Conservation (phyloP, 2,888 invertebrate genomes). For the Agrotis ipsilon region DNA sequence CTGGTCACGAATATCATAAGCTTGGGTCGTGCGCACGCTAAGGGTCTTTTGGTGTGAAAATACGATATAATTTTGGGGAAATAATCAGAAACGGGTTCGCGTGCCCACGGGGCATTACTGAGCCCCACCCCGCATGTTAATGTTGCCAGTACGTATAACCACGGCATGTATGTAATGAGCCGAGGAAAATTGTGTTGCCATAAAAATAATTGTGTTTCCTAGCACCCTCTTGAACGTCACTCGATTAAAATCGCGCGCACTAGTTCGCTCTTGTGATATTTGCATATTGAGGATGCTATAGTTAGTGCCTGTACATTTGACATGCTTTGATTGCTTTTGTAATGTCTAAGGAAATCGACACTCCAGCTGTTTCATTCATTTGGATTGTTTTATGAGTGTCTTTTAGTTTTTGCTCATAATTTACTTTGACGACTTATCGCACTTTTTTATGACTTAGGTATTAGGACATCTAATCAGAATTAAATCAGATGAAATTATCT, state of each 20-base stretch:
- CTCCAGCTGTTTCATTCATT: neutral
- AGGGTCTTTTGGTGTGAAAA: constrained; percentile 87
- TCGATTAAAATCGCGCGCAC: constrained; percentile 74
- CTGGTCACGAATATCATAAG: constrained; percentile 84
- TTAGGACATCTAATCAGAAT: too few relatives aligned
- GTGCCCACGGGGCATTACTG: constrained; percentile 89
- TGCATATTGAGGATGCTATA: constrained; percentile 56
- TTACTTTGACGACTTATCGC: too few relatives aligned
- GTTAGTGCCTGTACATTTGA: constrained; percentile 19
- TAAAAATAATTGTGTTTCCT: constrained; percentile 90
- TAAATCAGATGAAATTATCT: neutral
- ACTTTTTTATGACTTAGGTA: too few relatives aligned
- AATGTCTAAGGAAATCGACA: constrained; percentile 10
- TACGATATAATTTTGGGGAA: constrained; percentile 90
- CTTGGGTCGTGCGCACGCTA: constrained; percentile 81
- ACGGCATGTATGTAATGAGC: constrained; percentile 90
- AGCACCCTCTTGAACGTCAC: constrained; percentile 79
- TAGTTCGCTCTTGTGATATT: constrained; percentile 53
- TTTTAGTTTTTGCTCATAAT: neutral
- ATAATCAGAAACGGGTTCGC: constrained; percentile 90
- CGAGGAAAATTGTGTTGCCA: constrained; percentile 91
- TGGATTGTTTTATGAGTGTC: too few relatives aligned
- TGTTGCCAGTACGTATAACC: constrained; percentile 85
- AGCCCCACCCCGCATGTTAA: constrained; percentile 90
- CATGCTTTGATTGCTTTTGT: constrained; percentile 40